Conservation (phyloP, 2,888 invertebrate species). For the Drosophila dives region DNA sequence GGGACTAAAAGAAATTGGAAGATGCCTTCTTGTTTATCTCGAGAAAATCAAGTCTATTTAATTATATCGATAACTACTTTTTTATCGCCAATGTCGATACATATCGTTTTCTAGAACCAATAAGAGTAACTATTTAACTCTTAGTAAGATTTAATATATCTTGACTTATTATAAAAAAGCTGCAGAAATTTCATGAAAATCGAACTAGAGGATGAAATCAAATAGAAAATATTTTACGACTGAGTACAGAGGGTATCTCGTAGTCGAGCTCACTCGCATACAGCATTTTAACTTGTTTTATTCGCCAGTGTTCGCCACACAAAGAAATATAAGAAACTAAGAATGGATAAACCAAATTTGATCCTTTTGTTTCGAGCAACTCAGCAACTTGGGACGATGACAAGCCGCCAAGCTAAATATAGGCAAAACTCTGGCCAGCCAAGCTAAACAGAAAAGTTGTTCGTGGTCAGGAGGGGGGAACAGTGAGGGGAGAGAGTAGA, state of each 20-base stretch:
- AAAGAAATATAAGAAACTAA: slow-evolving; percentile 1
- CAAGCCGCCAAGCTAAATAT: slow-evolving; percentile 50
- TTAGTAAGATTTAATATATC: not conserved
- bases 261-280: not conserved
- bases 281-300: not conserved
- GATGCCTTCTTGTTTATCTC: not conserved
- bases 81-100: not conserved
- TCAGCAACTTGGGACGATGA: slow-evolving; percentile 32
- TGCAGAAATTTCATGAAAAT: not conserved
- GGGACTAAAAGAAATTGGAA: not conserved
- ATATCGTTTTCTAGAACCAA: not conserved
- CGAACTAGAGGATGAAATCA: not conserved
- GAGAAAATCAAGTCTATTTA: not conserved
- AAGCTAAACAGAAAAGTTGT: slow-evolving; percentile 63
- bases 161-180: not conserved
- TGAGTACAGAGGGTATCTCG: not conserved
- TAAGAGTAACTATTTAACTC: not conserved
- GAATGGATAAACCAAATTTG: slow-evolving; percentile 29
- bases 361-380: slow-evolving; percentile 72
- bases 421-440: slow-evolving; percentile 61
- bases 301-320: not conserved
- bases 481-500: not conserved
- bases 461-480: not conserved
- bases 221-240: not conserved
- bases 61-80: not conserved